phyloP scores from a whole-genome alignment of 2,797 vertebrate species.

The Myiothlypis chrysogaster region DNA sequence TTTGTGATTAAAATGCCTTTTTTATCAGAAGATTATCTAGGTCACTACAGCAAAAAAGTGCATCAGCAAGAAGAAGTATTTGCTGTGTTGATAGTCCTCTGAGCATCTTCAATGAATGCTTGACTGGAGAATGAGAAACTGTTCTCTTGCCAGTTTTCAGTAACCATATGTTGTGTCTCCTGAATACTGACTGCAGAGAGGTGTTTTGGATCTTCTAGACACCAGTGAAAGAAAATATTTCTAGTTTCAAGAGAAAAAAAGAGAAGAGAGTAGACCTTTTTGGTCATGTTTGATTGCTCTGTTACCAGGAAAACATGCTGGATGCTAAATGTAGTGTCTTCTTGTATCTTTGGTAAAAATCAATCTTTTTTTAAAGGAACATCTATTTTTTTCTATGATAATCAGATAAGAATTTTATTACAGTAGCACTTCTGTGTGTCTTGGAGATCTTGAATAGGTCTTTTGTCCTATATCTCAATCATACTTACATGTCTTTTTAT shows the following conservation, averaged over 20 bases:
- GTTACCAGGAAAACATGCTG: not conserved
- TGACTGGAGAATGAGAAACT: conserved; percentile 59
- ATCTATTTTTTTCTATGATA: not conserved
- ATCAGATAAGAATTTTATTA: not conserved
- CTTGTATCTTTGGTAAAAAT: not conserved
- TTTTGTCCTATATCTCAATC: not conserved
- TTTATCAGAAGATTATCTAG: conserved; percentile 51
- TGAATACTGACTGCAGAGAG: conserved; percentile 62
- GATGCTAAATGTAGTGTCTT: not conserved
- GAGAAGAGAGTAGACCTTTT: conserved; percentile 7
- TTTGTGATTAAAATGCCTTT: conserved; percentile 23
- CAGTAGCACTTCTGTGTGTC: not conserved
- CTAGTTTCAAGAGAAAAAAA: conserved; percentile 32
- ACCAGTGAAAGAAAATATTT: conserved; percentile 65
- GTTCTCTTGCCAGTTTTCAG: conserved; percentile 66
- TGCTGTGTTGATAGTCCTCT: conserved; percentile 65
- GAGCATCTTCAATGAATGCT: conserved; percentile 55
- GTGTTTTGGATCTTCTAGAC: conserved; percentile 66
- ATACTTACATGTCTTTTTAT: not conserved
- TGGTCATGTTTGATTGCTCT: conserved; percentile 7
- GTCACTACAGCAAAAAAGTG: conserved; percentile 46
- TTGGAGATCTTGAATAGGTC: not conserved
- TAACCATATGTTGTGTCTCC: conserved; percentile 63
- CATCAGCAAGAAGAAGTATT: conserved; percentile 49
- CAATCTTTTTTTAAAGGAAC: not conserved